Evolutionary conservation across 2,797 vertebrate genomes (phyloP).

Genomic region (Danionella dracula): DNA sequence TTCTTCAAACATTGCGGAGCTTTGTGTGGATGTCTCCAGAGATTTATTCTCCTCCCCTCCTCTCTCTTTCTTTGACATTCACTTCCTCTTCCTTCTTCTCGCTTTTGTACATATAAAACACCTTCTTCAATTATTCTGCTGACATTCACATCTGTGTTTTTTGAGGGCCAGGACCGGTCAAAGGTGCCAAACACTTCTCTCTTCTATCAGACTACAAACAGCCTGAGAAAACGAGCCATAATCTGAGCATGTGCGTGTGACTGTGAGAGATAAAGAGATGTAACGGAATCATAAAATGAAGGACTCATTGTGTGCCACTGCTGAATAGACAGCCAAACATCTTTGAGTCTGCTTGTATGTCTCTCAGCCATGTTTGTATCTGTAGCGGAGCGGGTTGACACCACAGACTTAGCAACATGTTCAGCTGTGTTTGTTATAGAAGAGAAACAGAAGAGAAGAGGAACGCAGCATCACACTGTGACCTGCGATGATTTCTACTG

Average conservation of each 20-base stretch:
- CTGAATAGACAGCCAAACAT: slow-evolving; percentile 25
- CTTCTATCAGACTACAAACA: slow-evolving; percentile 64
- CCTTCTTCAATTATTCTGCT: slow-evolving; percentile 71
- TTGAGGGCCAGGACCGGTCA: slow-evolving; percentile 60
- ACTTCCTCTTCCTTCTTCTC: slow-evolving; percentile 64
- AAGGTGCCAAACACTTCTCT: slow-evolving; percentile 61
- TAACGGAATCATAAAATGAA: slow-evolving; percentile 30
- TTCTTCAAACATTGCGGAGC: slow-evolving; percentile 65
- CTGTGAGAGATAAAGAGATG: slow-evolving; percentile 20
- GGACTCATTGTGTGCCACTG: background rate
- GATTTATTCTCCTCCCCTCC: slow-evolving; percentile 50
- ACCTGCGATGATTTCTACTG: background rate
- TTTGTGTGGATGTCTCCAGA: slow-evolving; percentile 57
- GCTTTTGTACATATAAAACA: slow-evolving; percentile 77
- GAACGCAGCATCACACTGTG: too few species aligned
- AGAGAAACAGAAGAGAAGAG: background rate
- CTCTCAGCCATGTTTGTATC: slow-evolving; percentile 45
- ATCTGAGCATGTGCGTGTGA: slow-evolving; percentile 15
- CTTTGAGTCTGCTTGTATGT: slow-evolving; percentile 44
- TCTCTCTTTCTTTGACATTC: slow-evolving; percentile 67
- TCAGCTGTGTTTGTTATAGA: too few species aligned
- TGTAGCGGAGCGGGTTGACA: slow-evolving; percentile 41
- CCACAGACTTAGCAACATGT: background rate
- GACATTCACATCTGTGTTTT: slow-evolving; percentile 69
- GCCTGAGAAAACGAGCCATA: slow-evolving; percentile 51